Conservation (phyloP, 2,113 vertebrate species). For the Lycaon pictus region DNA sequence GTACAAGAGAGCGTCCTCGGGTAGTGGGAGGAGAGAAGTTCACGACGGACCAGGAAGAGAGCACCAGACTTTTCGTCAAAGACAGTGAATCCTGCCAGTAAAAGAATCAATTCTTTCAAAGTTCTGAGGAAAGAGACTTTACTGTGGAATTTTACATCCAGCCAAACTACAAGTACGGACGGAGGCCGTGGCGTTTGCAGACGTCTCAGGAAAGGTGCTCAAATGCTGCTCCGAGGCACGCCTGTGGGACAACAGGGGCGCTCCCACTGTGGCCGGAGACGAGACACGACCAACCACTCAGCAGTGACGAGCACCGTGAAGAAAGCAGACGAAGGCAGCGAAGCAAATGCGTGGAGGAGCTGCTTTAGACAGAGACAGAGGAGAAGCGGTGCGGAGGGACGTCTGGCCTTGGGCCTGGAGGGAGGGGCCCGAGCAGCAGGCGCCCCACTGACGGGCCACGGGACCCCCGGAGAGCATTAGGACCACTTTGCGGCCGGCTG, state of each 20-base stretch:
- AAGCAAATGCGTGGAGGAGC: background rate
- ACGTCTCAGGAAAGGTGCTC: background rate
- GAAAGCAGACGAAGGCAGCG: background rate
- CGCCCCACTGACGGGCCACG: background rate
- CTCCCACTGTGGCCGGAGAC: background rate
- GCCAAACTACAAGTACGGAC: background rate
- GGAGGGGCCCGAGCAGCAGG: background rate
- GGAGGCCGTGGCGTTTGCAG: background rate
- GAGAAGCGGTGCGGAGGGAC: background rate
- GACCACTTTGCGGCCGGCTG: background rate
- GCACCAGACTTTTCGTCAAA: background rate
- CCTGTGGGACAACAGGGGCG: background rate
- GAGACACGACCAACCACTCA: background rate
- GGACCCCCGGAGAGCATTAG: background rate
- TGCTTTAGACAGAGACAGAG: background rate
- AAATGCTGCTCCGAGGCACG: accelerated
- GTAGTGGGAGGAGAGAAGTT: too few species aligned
- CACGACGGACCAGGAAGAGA: accelerated
- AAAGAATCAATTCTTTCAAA: background rate
- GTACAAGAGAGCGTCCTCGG: background rate
- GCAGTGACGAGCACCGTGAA: background rate
- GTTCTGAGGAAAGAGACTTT: background rate
- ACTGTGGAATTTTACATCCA: background rate
- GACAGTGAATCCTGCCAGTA: background rate
- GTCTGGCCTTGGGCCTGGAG: background rate